Conservation (phyloP, 64 coral and sea anemone genomes). For the Cladopsammia gracilis region DNA sequence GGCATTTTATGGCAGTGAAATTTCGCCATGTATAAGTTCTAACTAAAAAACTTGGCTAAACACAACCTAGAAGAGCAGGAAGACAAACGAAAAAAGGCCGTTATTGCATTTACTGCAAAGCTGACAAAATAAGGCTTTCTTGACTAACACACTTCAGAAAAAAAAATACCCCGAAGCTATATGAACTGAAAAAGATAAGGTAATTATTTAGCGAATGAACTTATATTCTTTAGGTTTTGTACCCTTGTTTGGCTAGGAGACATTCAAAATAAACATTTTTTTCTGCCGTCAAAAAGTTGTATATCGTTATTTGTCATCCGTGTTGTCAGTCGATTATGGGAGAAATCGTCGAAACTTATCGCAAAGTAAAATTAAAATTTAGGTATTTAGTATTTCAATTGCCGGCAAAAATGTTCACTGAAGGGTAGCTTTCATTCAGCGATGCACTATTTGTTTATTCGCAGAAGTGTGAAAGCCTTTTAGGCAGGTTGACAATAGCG, state of each 20-base stretch:
- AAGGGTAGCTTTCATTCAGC: background rate
- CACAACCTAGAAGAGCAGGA: too few species aligned
- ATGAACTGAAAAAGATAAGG: background rate
- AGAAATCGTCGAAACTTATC: background rate
- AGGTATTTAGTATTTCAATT: too few species aligned
- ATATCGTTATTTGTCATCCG: background rate
- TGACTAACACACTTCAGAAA: background rate
- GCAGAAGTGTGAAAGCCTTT: background rate
- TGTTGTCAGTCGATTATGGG: background rate
- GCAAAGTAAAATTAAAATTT: background rate
- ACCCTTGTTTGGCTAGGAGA: background rate
- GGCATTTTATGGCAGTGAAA: constrained; percentile 84
- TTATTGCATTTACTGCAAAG: background rate
- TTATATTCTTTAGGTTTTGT: constrained; percentile 11
- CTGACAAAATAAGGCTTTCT: background rate
- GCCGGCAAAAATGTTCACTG: background rate
- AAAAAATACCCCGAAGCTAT: background rate
- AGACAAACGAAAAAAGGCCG: too few species aligned
- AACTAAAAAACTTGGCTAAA: background rate
- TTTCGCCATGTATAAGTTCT: constrained; percentile 14
- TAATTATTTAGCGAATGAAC: background rate
- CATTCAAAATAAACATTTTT: constrained; percentile 26
- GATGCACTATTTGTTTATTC: background rate
- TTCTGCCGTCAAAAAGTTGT: background rate
- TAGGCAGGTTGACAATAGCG: background rate